These are phyloP conservation scores for Plectus sambesii DNA, from an alignment of 1,140 invertebrate genomes.

Conservation along the genomic window DNA sequence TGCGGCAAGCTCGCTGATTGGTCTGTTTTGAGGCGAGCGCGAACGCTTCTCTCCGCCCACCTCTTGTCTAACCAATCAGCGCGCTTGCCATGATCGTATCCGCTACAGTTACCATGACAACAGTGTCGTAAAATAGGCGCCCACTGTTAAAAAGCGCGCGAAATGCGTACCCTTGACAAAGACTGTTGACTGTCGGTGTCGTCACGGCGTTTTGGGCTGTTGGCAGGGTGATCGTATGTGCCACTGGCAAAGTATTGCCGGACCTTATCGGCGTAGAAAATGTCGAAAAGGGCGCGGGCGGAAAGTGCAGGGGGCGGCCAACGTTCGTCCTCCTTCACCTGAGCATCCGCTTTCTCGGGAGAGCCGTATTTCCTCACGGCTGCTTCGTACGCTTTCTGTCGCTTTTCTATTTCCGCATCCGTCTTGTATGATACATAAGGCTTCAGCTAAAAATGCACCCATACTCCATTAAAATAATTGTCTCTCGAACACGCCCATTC, in stretches of 20 bases:
- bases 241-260: slow-evolving; percentile 23
- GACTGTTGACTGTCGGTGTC: too few relatives aligned
- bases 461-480: background rate
- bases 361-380: slow-evolving; percentile 27
- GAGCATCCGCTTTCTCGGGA: slow-evolving; percentile 28
- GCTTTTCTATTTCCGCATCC: slow-evolving; percentile 36
- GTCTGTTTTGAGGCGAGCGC: too few relatives aligned
- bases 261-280: slow-evolving; percentile 34
- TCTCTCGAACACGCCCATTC: slow-evolving; percentile 3
- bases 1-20: too few relatives aligned
- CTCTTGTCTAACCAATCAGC: too few relatives aligned
- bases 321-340: slow-evolving; percentile 27
- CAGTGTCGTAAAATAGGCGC: too few relatives aligned
- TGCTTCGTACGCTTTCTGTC: slow-evolving; percentile 18
- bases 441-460: slow-evolving; percentile 58
- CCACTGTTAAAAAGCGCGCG: too few relatives aligned
- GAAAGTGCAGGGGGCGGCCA: slow-evolving; percentile 39
- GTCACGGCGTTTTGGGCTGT: background rate
- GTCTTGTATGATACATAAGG: slow-evolving; percentile 81
- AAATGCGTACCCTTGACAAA: too few relatives aligned
- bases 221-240: slow-evolving; percentile 10
- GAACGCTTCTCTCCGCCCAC: too few relatives aligned
- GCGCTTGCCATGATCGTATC: too few relatives aligned
- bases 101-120: too few relatives aligned
- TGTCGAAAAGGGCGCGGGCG: slow-evolving; percentile 36